Conservation (phyloP, 1,140 invertebrate species). For the Acyrthosiphon pisum region DNA sequence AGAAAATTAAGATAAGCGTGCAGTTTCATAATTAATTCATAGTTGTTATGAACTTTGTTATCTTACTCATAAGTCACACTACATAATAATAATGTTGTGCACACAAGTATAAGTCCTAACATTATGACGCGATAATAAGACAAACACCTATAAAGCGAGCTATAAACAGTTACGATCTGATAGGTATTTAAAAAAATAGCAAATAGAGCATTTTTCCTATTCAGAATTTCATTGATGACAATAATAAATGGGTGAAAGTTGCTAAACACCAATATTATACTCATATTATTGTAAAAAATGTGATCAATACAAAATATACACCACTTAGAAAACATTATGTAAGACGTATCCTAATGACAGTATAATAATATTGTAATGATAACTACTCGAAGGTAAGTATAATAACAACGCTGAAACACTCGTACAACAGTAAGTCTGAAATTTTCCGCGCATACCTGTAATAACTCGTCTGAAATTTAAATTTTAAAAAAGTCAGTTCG, state of each 20-base stretch:
- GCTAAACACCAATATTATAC: background rate
- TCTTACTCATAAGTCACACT: background rate
- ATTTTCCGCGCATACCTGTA: background rate
- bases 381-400: background rate
- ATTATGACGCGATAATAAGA: background rate
- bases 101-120: constrained; percentile 3
- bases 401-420: background rate
- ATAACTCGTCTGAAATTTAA: background rate
- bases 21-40: background rate
- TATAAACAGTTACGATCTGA: background rate
- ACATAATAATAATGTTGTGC: background rate
- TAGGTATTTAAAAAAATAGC: background rate
- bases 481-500: background rate
- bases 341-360: background rate
- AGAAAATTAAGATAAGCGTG: background rate
- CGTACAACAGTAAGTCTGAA: background rate
- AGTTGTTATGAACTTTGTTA: background rate
- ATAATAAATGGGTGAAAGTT: background rate
- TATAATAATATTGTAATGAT: background rate
- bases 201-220: background rate
- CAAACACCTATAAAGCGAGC: background rate
- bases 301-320: background rate
- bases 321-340: background rate
- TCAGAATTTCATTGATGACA: background rate
- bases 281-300: background rate